phyloP scores from a whole-genome alignment of 2,888 invertebrate genomes.

The Orchesella flavescens region DNA sequence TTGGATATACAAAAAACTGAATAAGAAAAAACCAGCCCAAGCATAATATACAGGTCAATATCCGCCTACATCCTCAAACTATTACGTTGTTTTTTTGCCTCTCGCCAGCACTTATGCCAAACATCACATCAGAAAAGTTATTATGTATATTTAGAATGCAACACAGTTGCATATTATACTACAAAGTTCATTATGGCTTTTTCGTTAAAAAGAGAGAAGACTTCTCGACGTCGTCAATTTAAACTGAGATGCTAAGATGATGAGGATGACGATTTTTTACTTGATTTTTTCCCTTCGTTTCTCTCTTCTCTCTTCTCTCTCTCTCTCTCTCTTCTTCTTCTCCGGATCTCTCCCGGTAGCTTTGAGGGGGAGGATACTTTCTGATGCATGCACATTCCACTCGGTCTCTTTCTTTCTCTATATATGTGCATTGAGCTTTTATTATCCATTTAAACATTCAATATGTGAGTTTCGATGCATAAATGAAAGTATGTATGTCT shows the following conservation, averaged over 20 bases:
- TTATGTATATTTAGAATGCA: background rate
- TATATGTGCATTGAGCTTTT: too few species aligned
- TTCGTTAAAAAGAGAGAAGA: background rate
- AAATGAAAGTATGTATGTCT: too few species aligned
- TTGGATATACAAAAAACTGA: too few species aligned
- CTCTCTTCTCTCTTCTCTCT: background rate
- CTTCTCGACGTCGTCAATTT: background rate
- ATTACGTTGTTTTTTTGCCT: background rate
- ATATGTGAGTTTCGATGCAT: too few species aligned
- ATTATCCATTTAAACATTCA: too few species aligned
- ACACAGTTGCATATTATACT: slow-evolving; percentile 8
- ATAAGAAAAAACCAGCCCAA: background rate
- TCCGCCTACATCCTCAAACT: slow-evolving; percentile 61
- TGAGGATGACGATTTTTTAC: background rate
- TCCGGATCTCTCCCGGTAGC: too few species aligned
- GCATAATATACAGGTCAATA: slow-evolving; percentile 38
- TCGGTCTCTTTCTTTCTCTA: too few species aligned
- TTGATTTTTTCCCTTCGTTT: background rate
- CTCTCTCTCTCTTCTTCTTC: background rate
- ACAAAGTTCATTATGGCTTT: background rate
- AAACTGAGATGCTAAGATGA: too few species aligned
- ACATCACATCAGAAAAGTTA: background rate
- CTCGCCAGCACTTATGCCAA: background rate
- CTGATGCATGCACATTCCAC: too few species aligned
- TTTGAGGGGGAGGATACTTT: too few species aligned